phyloP scores from a whole-genome alignment of 2,888 invertebrate genomes.

The Papilio protenor region DNA sequence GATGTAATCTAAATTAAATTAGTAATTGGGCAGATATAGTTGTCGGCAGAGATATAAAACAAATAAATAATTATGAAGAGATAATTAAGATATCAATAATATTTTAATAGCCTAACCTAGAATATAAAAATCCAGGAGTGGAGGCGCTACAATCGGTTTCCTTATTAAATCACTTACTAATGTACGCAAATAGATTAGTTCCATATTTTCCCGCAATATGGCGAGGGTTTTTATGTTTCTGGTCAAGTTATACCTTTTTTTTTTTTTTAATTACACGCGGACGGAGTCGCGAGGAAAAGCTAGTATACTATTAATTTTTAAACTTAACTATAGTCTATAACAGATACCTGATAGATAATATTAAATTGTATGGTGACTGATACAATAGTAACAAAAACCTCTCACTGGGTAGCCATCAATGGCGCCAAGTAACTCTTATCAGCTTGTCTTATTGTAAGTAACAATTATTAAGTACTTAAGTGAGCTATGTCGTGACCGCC shows the following conservation, averaged over 20 bases:
- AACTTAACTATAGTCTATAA: neutral
- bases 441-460: slow-evolving; percentile 54
- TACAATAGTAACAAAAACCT: slow-evolving; percentile 20
- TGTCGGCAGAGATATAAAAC: neutral
- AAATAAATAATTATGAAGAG: neutral
- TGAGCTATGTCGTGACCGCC: slow-evolving; percentile 74
- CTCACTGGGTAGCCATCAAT: slow-evolving; percentile 24
- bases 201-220: no score
- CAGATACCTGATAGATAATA: neutral
- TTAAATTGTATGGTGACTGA: neutral
- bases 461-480: slow-evolving; percentile 61
- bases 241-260: no score
- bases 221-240: no score
- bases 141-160: no score
- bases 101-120: neutral
- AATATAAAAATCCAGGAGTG: no score
- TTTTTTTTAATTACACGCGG: no score
- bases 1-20: neutral
- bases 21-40: neutral
- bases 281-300: no score
- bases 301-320: neutral
- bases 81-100: neutral
- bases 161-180: no score
- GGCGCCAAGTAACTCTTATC: slow-evolving; percentile 45
- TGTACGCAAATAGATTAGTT: no score